Evolutionary conservation across 2,888 invertebrate genomes (phyloP), one percentile per base, ranked within the genome.

Genomic region (Chymomyza fuscimana): DNA sequence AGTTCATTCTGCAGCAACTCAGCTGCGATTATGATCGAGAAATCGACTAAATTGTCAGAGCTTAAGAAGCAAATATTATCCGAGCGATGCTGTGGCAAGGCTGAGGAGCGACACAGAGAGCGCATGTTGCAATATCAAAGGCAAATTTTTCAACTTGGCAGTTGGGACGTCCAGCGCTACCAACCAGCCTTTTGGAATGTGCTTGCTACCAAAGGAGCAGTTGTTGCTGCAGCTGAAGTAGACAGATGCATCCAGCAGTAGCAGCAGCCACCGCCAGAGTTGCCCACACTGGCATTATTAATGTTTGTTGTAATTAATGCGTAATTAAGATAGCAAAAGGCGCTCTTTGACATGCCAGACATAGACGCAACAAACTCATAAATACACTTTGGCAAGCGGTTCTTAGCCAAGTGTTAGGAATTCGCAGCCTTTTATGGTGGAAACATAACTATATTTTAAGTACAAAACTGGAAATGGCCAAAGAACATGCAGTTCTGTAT

Each of bases 251-350:
- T 65, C 64, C 70, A 63, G 25, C 10, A 65, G 46, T n/a, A 46
- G 76, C 71, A 64, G 25, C 12, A 65, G 50, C n/a, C 22, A 61
- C 59, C 54, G 76, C 76, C 67, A 51, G 60, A 63, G 70, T 75
- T 70, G 71, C n/a, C 36, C 81, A 75, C 73, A 76, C 36, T 73
- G 77, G 73, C 71, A 78, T 79, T 86, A 87, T 88, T 86, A 88
- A 87, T 87, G 89, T 85, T 88, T 87, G 83, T 81, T 87, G 87
- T 82, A 89, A 89, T 88, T 88, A 88, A 88, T 88, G 87, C 88
- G 83, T 85, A 89, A 89, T 88, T 88, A 88, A 89, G 89, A 87
- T 83, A 75, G 78, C 78, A 78, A 65, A 69, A 65, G 68, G 19
- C 16, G 19, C 40, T 46, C 40, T 46, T 12, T 46, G 40, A 46